These are phyloP conservation scores for Gortyna flavago DNA, from an alignment of 2,888 invertebrate species.

Conservation along the genomic window DNA sequence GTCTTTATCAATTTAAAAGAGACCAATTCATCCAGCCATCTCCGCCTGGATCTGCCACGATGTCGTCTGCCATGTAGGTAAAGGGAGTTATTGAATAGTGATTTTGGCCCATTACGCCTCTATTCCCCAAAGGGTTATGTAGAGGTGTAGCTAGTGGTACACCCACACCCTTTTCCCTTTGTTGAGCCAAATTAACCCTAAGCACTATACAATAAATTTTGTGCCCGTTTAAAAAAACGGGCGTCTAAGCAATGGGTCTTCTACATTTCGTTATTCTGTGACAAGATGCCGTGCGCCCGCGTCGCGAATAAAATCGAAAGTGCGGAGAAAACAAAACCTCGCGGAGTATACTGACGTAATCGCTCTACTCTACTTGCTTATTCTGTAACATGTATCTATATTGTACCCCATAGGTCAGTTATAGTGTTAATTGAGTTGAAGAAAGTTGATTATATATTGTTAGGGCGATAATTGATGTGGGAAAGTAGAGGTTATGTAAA, in stretches of 20 bases:
- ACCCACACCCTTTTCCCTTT: not conserved
- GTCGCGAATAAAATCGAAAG: conserved; percentile 83
- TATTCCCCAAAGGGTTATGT: not conserved
- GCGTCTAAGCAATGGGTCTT: conserved; percentile 1
- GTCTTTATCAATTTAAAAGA: not conserved
- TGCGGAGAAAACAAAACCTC: conserved; percentile 81
- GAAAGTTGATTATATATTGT: conserved; percentile 43
- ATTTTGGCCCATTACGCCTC: not conserved
- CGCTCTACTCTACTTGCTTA: conserved; percentile 72
- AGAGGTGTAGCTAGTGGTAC: not conserved
- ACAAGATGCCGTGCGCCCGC: conserved; percentile 69
- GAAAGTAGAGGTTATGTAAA: conserved; percentile 21
- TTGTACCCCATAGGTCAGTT: conserved; percentile 64
- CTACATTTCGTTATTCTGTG: conserved; percentile 34
- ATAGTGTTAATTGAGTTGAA: conserved; percentile 50
- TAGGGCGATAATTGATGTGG: conserved; percentile 21
- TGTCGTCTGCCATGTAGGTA: not conserved
- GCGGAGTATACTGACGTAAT: conserved; percentile 73
- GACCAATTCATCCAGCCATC: not conserved
- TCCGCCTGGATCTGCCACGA: not conserved
- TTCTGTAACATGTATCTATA: conserved; percentile 62
- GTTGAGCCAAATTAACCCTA: not conserved
- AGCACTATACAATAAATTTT: too few relatives aligned
- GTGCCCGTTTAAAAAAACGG: too few relatives aligned
- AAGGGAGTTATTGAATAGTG: not conserved